Conservation (phyloP, 2,888 invertebrate genomes). For the Creontiades dilutus region DNA sequence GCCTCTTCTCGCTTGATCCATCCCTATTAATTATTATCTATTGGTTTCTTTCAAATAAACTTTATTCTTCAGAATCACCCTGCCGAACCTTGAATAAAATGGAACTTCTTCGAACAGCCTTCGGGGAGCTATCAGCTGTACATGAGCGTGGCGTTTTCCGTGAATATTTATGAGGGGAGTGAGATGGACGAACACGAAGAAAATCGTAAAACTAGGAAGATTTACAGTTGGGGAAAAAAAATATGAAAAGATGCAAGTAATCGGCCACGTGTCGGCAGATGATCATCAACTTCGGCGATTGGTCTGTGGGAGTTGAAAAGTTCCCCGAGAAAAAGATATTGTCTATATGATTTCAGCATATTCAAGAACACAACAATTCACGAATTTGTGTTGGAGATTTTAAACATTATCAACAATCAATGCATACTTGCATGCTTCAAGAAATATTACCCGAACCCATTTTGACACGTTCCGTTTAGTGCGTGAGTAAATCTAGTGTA, state of each 20-base stretch:
- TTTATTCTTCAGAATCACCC: not conserved
- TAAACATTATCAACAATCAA: no score
- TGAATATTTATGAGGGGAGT: conserved; percentile 56
- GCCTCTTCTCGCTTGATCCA: not conserved
- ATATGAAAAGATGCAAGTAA: conserved; percentile 58
- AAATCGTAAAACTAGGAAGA: conserved; percentile 26
- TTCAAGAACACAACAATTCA: no score
- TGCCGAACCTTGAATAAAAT: no score
- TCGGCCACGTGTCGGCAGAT: conserved; percentile 54
- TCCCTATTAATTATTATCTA: not conserved
- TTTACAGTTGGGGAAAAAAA: conserved; percentile 26
- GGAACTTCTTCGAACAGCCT: not conserved
- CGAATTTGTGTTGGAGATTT: no score
- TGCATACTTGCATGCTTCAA: no score
- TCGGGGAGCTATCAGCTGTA: not conserved
- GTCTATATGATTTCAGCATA: no score
- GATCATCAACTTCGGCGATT: not conserved
- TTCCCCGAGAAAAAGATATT: no score
- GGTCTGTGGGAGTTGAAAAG: no score
- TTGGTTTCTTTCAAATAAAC: not conserved
- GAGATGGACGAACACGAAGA: not conserved
- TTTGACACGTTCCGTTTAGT: no score
- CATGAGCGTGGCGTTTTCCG: not conserved
- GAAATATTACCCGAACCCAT: no score
- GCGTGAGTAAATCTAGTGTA: no score